These are phyloP conservation scores for Apis cerana DNA, from an alignment of 1,140 invertebrate species.

Conservation along the genomic window DNA sequence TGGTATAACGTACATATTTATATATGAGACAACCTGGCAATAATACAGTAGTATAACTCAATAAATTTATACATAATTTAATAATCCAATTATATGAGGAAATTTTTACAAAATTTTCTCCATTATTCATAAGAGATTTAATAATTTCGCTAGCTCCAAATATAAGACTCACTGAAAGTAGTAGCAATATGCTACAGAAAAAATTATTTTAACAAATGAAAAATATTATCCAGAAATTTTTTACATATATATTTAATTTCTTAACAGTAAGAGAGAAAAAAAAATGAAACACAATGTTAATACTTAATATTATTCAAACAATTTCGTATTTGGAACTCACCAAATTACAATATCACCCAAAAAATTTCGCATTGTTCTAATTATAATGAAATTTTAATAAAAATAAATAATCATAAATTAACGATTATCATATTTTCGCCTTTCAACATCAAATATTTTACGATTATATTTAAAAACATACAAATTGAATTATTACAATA, in stretches of 20 bases:
- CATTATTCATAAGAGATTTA: conserved; percentile 80
- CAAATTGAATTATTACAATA: conserved; percentile 4
- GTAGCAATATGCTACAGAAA: conserved; percentile 79
- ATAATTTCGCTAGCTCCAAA: conserved; percentile 82
- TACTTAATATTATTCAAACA: conserved; percentile 10
- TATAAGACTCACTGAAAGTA: conserved; percentile 80
- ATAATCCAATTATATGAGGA: conserved; percentile 88
- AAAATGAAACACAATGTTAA: background rate
- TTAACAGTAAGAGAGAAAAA: conserved; percentile 6
- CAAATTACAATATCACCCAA: conserved; percentile 77
- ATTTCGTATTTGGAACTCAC: conserved; percentile 64
- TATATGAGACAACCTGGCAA: conserved; percentile 93
- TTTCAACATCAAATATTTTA: background rate
- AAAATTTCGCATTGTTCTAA: conserved; percentile 77
- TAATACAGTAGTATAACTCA: conserved; percentile 94
- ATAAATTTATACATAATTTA: conserved; percentile 88
- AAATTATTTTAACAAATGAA: conserved; percentile 41
- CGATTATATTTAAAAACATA: background rate
- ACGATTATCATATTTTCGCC: conserved; percentile 52
- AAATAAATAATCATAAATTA: background rate
- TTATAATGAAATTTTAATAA: conserved; percentile 4
- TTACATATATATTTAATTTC: conserved; percentile 15
- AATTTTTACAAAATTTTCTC: conserved; percentile 74
- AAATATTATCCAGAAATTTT: background rate
- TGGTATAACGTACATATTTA: conserved; percentile 90